Base-by-base conservation (phyloP, 2,797 vertebrate species). In the Neopelma chrysocephalum region DNA sequence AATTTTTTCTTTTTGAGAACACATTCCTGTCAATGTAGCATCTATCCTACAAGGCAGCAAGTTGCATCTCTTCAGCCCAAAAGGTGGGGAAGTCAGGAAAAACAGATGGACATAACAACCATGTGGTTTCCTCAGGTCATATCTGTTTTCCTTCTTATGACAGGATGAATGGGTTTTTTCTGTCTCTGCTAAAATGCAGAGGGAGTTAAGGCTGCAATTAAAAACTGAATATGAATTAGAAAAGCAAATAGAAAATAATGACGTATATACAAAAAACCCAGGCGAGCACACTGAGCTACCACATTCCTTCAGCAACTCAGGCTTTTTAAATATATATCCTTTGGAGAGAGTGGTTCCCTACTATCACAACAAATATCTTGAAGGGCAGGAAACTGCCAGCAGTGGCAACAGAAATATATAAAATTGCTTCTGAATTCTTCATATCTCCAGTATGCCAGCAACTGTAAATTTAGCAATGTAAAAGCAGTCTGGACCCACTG, bases 381-480 rank as follows among this genome's bases (percentile, higher is more conserved):
- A 88, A 91, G 66, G 82, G 93, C 60, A 90, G 80, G 48, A 85
- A 96, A 86, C 73, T 89, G 91, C 91, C 90, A 93, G 91, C 80
- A 90, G 85, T 90, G 85, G 87, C 80, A 96, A 94, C 80, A 88
- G 91, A 91, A 96, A 94, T 94, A 93, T 84, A 94, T 73, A 73
- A 94, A 96, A 96, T 97, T 95, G 87, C 90, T 95, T 95, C 87
- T 93, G 84, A 92, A 85, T 61, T 85, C 90, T 94, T 94, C 82
- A 47, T 90, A 93, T 94, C 93, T 88, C 70, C 92, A 92, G 19
- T 64, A 87, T 71, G 81, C 88, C 94, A 93, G 87, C 50, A 94
- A 90, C 77, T 70, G 82, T 88, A 95, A 96, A 96, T 94, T 82
- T 54, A 87, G 85, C 89, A 91, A 60, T 53, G 80, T 73, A 79